Base-by-base conservation (phyloP, 2,113 vertebrate species). In the Phaethon lepturus region DNA sequence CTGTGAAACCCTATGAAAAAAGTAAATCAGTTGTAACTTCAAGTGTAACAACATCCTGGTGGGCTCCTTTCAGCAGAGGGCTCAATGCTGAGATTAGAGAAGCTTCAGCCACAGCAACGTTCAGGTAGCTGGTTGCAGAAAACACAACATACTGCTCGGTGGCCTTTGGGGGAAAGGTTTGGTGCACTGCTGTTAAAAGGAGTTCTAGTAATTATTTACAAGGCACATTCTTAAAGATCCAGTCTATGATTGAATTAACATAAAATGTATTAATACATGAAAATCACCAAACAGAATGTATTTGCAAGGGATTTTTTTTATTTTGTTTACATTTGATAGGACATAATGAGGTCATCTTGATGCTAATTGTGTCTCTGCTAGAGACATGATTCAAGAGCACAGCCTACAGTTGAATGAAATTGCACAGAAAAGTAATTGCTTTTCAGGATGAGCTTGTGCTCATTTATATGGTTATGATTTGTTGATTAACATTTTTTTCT, bases 391-490 rank as follows among this genome's bases (percentile, higher is more conserved):
- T 88, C 88, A 85, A 73, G 83, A 94, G 53, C 64, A 74, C 64
- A 66, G 35, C 56, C 82, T 59, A 66, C 74, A 74, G 82, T 42
- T 72, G 89, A 85, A 72, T 76, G 92, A 92, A 94, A 92, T 84
- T 88, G 66, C 89, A 69, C 86, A 88, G 89, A 88, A 92, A 94
- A 93, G 53, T 82, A 90, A 96, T 94, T 96, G 77, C 67, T 96
- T 96, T 96, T 73, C 77, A 95, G 75, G 42, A 94, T 67, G 50
- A 89, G 77, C 86, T 82, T 85, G 62, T 95, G 84, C 67, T 93
- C 93, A 90, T 96, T 94, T 93, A 72, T 95, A 86, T 80, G 91
- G 92, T 94, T 96, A 83, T 82, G 74, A 94, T 91, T 96, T 94
- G 84, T 90, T 91, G 71, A 95, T 96, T 86, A 92, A 95, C 87